phyloP scores from a whole-genome alignment of 2,888 invertebrate genomes.

The Drosophila colorata region DNA sequence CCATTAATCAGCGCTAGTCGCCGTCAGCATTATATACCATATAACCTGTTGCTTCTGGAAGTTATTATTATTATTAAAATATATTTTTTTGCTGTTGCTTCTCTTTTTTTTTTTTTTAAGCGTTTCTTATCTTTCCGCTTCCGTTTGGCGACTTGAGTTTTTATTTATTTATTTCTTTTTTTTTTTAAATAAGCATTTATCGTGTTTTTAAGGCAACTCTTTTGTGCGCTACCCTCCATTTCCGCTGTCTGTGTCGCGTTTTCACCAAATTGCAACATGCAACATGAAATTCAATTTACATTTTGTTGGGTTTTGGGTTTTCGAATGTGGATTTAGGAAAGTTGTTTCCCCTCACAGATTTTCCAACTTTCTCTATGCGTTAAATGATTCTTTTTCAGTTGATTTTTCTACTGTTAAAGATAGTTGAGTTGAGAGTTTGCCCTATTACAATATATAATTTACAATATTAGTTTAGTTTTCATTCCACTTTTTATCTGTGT shows the following conservation, averaged over 20 bases:
- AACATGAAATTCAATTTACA: conserved; percentile 40
- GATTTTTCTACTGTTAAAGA: conserved; percentile 16
- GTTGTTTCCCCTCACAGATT: not conserved
- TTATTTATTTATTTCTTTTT: conserved; percentile 37
- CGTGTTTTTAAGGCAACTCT: conserved; percentile 40
- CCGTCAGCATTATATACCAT: conserved; percentile 53
- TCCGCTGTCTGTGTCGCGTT: conserved; percentile 43
- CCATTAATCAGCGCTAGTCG: conserved; percentile 70
- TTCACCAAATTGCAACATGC: conserved; percentile 53
- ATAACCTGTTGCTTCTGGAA: conserved; percentile 54
- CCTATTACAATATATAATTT: no score
- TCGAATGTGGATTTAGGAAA: conserved; percentile 23
- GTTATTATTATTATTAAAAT: conserved; percentile 23
- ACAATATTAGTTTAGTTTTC: not conserved
- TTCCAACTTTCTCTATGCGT: conserved; percentile 32
- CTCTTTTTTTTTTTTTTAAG: conserved; percentile 9
- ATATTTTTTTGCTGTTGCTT: conserved; percentile 11
- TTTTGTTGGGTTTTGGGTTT: conserved; percentile 16
- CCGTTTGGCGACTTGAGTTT: conserved; percentile 31
- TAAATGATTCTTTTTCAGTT: not conserved
- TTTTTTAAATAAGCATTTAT: conserved; percentile 43
- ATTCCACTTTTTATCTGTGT: not conserved
- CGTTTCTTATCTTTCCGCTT: conserved; percentile 35
- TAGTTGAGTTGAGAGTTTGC: no score
- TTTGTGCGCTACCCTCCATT: conserved; percentile 35